Conservation (phyloP, 2,888 invertebrate genomes). For the Norana najaformis region DNA sequence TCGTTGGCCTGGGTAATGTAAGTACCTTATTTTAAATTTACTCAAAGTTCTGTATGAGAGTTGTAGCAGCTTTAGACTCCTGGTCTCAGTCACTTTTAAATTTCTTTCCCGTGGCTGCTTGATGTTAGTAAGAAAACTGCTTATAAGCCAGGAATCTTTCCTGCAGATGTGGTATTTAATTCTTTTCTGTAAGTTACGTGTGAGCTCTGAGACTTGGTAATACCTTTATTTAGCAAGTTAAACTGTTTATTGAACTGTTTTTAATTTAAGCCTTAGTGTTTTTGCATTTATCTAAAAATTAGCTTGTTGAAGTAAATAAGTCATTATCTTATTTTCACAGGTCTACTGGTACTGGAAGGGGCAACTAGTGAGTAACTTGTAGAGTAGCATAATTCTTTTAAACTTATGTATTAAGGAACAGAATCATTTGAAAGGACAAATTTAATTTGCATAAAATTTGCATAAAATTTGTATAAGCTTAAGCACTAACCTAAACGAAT, state of each 20-base stretch:
- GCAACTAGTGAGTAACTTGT: constrained; percentile 34
- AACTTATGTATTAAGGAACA: neutral
- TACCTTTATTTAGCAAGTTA: no score
- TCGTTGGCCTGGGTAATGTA: constrained; percentile 33
- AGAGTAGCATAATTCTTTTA: neutral
- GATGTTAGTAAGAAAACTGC: no score
- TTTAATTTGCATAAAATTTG: no score
- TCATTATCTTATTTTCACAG: constrained; percentile 24
- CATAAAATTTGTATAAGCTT: no score
- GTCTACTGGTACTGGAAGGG: constrained; percentile 39
- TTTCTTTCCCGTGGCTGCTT: neutral
- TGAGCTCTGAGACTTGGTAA: no score
- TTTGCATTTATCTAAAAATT: neutral
- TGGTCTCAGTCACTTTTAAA: neutral
- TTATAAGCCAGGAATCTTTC: neutral
- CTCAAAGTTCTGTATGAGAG: neutral
- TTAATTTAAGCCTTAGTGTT: constrained; percentile 1
- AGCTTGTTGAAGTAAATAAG: neutral
- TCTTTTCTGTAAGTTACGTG: neutral
- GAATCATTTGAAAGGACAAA: no score
- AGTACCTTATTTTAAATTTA: constrained; percentile 13
- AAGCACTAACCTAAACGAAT: no score
- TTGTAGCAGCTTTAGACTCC: neutral
- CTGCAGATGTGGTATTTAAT: neutral
- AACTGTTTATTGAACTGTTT: neutral